Evolutionary conservation across 2,113 vertebrate genomes (phyloP), one percentile per base, ranked within the genome.

Genomic region (Myanophis thanlyinensis): DNA sequence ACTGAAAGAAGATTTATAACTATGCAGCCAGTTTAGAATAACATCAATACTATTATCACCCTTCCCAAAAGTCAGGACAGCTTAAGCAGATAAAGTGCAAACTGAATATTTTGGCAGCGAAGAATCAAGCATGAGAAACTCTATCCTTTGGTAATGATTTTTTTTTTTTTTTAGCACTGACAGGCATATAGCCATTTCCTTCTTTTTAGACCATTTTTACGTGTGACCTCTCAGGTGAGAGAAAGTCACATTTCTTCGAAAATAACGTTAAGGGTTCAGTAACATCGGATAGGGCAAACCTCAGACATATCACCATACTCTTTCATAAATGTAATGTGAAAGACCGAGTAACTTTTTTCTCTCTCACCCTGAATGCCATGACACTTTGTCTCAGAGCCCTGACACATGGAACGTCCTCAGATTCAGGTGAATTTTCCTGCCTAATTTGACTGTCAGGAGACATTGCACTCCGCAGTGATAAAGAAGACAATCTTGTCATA

Each of bases 401-500:
- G 97, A 96, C 93, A 97, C 96, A 96, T 88, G 85, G 93, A 94
- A 96, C 2, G 3, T 59, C 90, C 91, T 94, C 92, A 95, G 89
- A 95, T 95, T 89, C 92, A 94, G 96, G 92, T 94, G 96, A 95
- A 95, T 95, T 95, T 93, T 93, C 96, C 92, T 92, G 89, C 95
- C 94, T 96, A 92, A 93, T 96, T 96, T 95, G 95, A 95, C 87
- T 97, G 96, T 96, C 96, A 97, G 95, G 95, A 93, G 93, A 95
- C 92, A 96, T 94, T 8, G 85, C 25, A 86, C 80, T 95, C 85
- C 89, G 91, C 44, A 94, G 46, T 93, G 89, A 96, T 46, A 96
- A 92, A 96, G 94, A 94, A 97, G 98, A 97, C 94, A 95, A 59
- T 95, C 94, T 97, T 97, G 97, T 98, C 98, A 98, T 94, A 96